Conservation (phyloP, 2,797 vertebrate genomes). For the Bradypodion ventrale region DNA sequence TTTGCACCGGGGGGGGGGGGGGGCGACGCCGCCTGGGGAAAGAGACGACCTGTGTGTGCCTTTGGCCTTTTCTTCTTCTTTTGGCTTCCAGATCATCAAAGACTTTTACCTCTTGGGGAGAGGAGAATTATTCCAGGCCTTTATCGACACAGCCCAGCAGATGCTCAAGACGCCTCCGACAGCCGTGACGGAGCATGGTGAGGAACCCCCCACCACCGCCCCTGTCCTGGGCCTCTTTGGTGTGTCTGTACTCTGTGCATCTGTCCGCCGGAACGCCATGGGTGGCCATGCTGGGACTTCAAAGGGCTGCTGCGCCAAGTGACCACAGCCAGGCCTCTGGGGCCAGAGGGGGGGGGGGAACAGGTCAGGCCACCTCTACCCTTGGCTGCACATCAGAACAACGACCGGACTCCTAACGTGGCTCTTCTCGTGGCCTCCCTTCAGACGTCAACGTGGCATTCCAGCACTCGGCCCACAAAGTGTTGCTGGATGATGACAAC, state of each 20-base stretch:
- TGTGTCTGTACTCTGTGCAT: too few relatives aligned
- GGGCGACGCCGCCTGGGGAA: too few relatives aligned
- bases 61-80: background rate
- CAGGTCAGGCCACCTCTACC: too few relatives aligned
- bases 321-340: background rate
- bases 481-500: conserved; percentile 95
- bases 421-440: conserved; percentile 4
- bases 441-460: conserved; percentile 97
- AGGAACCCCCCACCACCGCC: conserved; percentile 37
- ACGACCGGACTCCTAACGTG: background rate
- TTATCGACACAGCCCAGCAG: conserved; percentile 95
- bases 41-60: too few relatives aligned
- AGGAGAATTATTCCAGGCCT: conserved; percentile 96
- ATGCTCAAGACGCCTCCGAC: conserved; percentile 97
- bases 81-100: conserved; percentile 88
- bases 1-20: too few relatives aligned
- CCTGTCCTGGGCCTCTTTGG: too few relatives aligned
- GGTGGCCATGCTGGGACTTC: too few relatives aligned
- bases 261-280: too few relatives aligned
- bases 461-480: conserved; percentile 96
- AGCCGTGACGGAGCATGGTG: conserved; percentile 95
- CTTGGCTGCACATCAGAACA: fast-evolving
- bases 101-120: conserved; percentile 97
- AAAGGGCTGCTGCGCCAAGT: background rate
- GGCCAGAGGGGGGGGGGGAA: background rate